These are phyloP conservation scores for Pristionchus mayeri DNA, from an alignment of 2,888 invertebrate species.

Conservation along the genomic window DNA sequence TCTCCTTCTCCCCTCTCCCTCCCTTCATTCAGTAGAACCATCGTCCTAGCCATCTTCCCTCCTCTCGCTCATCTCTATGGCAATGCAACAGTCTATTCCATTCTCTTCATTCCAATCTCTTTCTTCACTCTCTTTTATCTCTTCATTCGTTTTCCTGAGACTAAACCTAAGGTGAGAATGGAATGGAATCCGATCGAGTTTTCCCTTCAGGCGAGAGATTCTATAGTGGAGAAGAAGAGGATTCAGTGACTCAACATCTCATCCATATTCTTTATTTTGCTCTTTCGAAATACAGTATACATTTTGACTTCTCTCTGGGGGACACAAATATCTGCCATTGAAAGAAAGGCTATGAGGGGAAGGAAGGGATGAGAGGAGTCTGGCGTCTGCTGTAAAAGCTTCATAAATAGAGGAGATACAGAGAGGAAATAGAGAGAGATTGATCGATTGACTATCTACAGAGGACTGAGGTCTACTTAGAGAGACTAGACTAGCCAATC, in stretches of 20 bases:
- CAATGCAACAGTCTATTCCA: background rate
- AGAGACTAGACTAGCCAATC: slow-evolving; percentile 5
- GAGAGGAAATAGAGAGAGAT: background rate
- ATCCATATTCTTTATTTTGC: slow-evolving; percentile 12
- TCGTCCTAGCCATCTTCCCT: slow-evolving; percentile 22
- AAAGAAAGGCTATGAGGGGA: background rate
- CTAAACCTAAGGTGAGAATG: slow-evolving; percentile 13
- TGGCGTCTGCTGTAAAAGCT: background rate
- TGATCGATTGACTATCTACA: background rate
- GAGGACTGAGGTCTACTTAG: too few relatives aligned
- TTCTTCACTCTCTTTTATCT: background rate
- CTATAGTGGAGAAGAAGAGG: background rate
- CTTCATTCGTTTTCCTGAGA: background rate
- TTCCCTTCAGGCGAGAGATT: background rate
- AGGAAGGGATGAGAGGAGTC: background rate
- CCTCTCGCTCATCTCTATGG: background rate
- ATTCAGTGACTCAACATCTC: background rate
- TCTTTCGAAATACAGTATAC: slow-evolving; percentile 23
- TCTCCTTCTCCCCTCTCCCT: background rate
- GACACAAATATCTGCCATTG: slow-evolving; percentile 13
- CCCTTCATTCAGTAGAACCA: slow-evolving; percentile 16
- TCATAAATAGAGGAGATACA: slow-evolving; percentile 16
- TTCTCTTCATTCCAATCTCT: slow-evolving; percentile 39
- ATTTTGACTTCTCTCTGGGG: slow-evolving; percentile 21
- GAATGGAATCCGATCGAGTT: background rate